Evolutionary conservation across 2,888 invertebrate species (phyloP).

Genomic region (Escarpia spicata): DNA sequence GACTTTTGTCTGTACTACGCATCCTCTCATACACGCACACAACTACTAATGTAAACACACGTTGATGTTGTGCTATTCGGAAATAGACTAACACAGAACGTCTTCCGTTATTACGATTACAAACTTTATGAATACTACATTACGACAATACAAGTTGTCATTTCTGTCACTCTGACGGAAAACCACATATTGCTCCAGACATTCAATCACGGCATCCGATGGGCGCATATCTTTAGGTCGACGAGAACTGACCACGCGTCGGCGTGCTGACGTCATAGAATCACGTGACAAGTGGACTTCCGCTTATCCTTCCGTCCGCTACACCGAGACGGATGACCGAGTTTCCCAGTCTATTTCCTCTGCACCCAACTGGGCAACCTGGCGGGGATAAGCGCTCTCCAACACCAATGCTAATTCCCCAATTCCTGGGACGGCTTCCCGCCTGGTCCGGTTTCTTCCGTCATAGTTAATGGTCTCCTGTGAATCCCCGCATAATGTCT

Average conservation of each 20-base stretch:
- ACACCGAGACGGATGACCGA: background rate
- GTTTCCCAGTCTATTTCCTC: background rate
- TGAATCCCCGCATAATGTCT: background rate
- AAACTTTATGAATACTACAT: background rate
- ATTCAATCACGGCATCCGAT: background rate
- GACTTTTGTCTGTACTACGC: background rate
- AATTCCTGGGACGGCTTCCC: background rate
- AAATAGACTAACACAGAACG: background rate
- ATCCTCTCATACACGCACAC: background rate
- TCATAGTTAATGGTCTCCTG: background rate
- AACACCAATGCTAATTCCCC: background rate
- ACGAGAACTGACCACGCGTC: background rate
- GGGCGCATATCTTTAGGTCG: background rate
- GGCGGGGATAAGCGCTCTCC: slow-evolving; percentile 1
- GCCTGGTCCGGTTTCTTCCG: background rate
- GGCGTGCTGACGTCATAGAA: background rate
- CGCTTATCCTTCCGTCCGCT: background rate
- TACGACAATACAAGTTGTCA: background rate
- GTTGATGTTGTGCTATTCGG: background rate
- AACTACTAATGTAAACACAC: background rate
- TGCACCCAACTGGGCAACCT: background rate
- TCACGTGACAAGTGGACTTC: background rate
- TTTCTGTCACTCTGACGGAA: too few relatives aligned
- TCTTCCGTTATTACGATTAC: too few relatives aligned
- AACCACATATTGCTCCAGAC: background rate